A percentile compares a stretch with the other conserved stretches of the same genome.
phyloP scores from a whole-genome alignment of 2,113 vertebrate genomes.

The Syngnathus typhle region DNA sequence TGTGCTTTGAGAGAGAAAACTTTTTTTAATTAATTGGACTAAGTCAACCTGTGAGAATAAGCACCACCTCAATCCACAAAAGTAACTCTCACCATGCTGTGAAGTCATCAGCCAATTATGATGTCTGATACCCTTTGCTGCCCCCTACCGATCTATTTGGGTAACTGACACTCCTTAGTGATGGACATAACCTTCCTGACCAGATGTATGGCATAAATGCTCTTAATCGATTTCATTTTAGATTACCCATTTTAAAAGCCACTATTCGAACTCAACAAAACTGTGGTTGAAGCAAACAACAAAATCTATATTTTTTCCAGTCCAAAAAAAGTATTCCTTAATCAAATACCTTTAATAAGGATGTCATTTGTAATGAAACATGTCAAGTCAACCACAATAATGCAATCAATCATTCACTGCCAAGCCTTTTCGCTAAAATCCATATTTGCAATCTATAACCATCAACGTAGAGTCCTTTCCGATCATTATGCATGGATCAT shows the following conservation, averaged over 20 bases:
- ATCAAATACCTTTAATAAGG: too few species aligned
- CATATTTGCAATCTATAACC: not conserved
- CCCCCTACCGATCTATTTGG: slow-evolving; percentile 42
- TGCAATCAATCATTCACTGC: not conserved
- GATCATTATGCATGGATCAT: not conserved
- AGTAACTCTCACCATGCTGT: not conserved
- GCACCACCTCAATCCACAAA: not conserved
- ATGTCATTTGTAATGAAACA: too few species aligned
- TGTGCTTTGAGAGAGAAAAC: not conserved
- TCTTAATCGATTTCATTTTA: too few species aligned
- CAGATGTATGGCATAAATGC: too few species aligned
- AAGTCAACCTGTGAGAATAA: too few species aligned
- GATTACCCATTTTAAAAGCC: too few species aligned
- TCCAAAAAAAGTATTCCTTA: too few species aligned
- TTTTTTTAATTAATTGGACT: not conserved
- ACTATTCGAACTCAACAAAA: too few species aligned
- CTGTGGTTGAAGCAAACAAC: too few species aligned
- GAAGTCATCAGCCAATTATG: slow-evolving; percentile 5
- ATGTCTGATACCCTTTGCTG: slow-evolving; percentile 29
- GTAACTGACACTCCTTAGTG: slow-evolving; percentile 7
- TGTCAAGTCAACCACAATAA: not conserved
- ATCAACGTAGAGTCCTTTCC: not conserved
- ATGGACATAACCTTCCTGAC: too few species aligned
- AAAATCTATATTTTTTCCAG: too few species aligned
- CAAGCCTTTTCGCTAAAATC: not conserved